Evolutionary conservation across 2,113 vertebrate genomes (phyloP).

Genomic region (Kryptolebias marmoratus): DNA sequence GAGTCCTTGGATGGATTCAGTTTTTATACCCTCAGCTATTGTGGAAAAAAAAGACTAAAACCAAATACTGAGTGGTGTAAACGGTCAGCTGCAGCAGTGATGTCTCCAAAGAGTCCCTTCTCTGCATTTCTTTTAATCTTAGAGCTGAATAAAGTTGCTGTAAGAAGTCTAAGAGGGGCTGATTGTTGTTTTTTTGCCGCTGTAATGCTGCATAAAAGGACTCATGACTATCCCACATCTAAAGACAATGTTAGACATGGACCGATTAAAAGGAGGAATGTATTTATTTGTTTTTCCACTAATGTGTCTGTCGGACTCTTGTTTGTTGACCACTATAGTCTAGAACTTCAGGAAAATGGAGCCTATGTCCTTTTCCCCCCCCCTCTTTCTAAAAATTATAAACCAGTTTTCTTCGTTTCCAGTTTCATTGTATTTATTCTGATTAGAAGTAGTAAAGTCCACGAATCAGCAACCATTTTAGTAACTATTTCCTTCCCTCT

Average conservation of each 20-base stretch:
- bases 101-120: too few species aligned
- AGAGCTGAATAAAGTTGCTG: not conserved
- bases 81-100: too few species aligned
- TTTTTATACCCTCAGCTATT: not conserved
- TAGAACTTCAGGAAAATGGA: not conserved
- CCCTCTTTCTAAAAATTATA: not conserved
- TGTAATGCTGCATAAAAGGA: too few species aligned
- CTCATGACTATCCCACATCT: not conserved
- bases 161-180: not conserved
- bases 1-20: not conserved
- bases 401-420: not conserved
- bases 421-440: not conserved
- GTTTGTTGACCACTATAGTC: not conserved
- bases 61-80: not conserved
- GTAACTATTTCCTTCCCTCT: constrained; percentile 36
- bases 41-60: too few species aligned
- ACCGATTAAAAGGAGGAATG: not conserved
- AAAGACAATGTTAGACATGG: not conserved
- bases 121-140: not conserved
- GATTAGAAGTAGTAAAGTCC: not conserved
- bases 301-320: not conserved
- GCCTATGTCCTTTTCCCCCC: not conserved
- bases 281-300: not conserved
- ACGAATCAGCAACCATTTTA: constrained; percentile 17
- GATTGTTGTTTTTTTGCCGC: not conserved